Evolutionary conservation across 2,113 vertebrate species (phyloP).

Genomic region (Aptenodytes forsteri): DNA sequence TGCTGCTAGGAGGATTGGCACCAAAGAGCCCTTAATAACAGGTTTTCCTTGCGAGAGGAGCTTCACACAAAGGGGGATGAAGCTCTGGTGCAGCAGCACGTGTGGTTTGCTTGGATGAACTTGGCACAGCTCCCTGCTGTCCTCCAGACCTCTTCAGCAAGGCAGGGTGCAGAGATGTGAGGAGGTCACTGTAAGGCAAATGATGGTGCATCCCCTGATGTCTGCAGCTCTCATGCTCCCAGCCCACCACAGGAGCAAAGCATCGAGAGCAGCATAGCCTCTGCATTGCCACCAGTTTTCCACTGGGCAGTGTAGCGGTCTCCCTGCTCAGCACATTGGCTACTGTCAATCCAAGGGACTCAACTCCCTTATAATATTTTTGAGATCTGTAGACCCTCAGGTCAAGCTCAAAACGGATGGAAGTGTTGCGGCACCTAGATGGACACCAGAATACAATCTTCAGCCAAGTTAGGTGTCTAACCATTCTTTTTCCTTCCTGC

Average conservation of each 20-base stretch:
- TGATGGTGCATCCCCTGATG: not conserved
- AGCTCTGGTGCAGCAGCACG: not conserved
- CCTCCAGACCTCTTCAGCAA: not conserved
- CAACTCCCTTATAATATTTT: not conserved
- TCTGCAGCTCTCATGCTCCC: not conserved
- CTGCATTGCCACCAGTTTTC: not conserved
- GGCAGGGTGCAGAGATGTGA: not conserved
- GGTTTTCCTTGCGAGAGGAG: not conserved
- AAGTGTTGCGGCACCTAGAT: not conserved
- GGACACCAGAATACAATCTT: not conserved
- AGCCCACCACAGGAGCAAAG: not conserved
- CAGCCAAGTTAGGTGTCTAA: not conserved
- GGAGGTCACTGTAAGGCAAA: not conserved
- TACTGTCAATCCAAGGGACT: not conserved
- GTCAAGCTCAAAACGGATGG: not conserved
- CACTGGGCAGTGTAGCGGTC: not conserved
- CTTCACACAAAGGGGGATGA: not conserved
- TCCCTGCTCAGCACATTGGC: not conserved
- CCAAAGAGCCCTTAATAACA: not conserved
- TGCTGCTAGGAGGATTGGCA: not conserved
- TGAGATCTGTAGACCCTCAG: not conserved
- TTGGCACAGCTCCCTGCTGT: not conserved
- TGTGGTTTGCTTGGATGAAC: not conserved
- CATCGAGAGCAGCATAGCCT: not conserved
- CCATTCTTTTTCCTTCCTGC: not conserved